Conservation (phyloP, 2,113 vertebrate species). For the Plotosus lineatus region DNA sequence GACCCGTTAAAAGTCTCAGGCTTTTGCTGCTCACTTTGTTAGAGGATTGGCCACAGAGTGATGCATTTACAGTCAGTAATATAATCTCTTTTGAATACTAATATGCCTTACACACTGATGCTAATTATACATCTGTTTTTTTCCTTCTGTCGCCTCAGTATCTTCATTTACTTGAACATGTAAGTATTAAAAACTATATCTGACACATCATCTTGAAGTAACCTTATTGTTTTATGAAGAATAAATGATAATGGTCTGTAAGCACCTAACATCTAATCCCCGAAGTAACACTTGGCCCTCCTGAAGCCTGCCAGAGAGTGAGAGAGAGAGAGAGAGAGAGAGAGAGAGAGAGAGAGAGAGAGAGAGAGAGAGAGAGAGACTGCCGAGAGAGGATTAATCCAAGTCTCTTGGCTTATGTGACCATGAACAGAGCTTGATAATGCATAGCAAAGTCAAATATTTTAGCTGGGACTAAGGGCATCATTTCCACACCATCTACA, state of each 20-base stretch:
- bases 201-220: neutral
- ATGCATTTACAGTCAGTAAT: neutral
- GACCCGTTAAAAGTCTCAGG: conserved; percentile 14
- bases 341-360: no score
- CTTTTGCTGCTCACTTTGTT: conserved; percentile 32
- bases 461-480: neutral
- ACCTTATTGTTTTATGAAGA: neutral
- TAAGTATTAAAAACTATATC: neutral
- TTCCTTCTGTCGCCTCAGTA: no score
- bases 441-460: neutral
- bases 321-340: no score
- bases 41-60: neutral
- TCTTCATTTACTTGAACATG: neutral
- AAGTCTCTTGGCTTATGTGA: neutral
- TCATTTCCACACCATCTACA: neutral
- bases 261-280: neutral
- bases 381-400: neutral
- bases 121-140: neutral
- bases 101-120: neutral
- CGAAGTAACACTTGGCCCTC: neutral
- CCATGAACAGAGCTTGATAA: neutral
- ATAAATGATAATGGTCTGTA: neutral
- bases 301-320: neutral
- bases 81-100: neutral
- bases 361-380: no score